Percentiles rank a stretch among this genome's conserved stretches.
These are phyloP conservation scores for Mugil cephalus DNA, from an alignment of 2,113 vertebrate genomes.

Conservation along the genomic window DNA sequence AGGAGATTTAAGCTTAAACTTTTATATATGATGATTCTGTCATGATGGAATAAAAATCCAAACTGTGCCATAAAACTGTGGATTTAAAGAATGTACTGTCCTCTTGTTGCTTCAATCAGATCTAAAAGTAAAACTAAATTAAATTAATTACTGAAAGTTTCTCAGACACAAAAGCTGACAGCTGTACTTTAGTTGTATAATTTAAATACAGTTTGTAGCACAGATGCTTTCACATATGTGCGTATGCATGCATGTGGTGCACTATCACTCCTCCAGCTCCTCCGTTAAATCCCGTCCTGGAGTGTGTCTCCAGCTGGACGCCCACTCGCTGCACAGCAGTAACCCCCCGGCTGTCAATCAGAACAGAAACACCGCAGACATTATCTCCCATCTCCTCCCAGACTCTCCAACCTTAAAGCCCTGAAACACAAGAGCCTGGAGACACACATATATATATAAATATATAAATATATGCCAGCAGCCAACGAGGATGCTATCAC, in stretches of 20 bases:
- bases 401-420: slow-evolving; percentile 24
- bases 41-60: too few species aligned
- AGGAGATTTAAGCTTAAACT: too few species aligned
- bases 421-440: slow-evolving; percentile 27
- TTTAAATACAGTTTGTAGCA: neutral
- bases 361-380: slow-evolving; percentile 18
- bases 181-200: too few species aligned
- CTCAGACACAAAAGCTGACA: too few species aligned
- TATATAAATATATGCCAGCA: slow-evolving; percentile 27
- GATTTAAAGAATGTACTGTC: too few species aligned
- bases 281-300: slow-evolving; percentile 9
- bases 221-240: slow-evolving; percentile 5
- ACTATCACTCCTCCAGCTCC: slow-evolving; percentile 8
- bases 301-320: slow-evolving; percentile 43
- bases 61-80: too few species aligned
- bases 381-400: slow-evolving; percentile 31
- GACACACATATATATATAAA: neutral
- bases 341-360: slow-evolving; percentile 56
- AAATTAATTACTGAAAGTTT: too few species aligned
- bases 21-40: too few species aligned
- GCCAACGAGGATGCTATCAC: slow-evolving; percentile 17
- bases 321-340: slow-evolving; percentile 30
- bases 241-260: neutral
- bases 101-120: too few species aligned
- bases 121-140: too few species aligned